Base-by-base conservation (phyloP, 2,888 invertebrate species). In the Pyrocoelia pectoralis region DNA sequence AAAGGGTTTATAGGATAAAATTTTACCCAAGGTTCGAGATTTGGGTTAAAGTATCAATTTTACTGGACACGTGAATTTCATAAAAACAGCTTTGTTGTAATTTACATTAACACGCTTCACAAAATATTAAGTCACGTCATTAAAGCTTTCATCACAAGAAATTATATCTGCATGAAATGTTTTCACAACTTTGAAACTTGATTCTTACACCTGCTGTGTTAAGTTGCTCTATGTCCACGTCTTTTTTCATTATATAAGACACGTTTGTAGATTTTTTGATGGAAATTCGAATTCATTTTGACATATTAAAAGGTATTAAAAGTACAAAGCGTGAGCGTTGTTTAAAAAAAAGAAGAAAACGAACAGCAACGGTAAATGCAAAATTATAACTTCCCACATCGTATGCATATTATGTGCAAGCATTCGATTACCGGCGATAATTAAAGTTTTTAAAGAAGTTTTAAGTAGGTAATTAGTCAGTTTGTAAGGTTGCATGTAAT, bases 111-210 rank as follows among this genome's bases (percentile, higher is more conserved):
- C n/a, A n/a, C 33, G 33, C 33, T 3, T 33, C 33, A 33, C 9
- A n/a, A n/a, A 33, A 33, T 33, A 33, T n/a, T 8, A 33, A 33
- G 33, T 2, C 33, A 33, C 33, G 2, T 33, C 33, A 33, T 33
- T 33, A 33, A 33, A 33, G 33, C 33, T 33, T 33, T 33, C 33
- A 33, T 33, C 33, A 33, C n/a, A 33, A 33, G 33, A n/a, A n/a
- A 33, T 33, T 33, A 33, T 33, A n/a, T 33, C n/a, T 33, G 33
- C 33, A 33, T 33, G 33, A 33, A 33, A 33, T 33, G 33, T 33
- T 33, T 33, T 33, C 33, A 33, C 33, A 33, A 33, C 33, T 33
- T 33, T 33, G 33, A 33, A 33, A 33, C 33, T 33, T 33, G 33
- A 33, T 33, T 33, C 33, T 33, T 33, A n/a, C 33, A 33, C 33